Evolutionary conservation across 2,888 invertebrate genomes (phyloP).

Genomic region (Caenorhabditis sp.): DNA sequence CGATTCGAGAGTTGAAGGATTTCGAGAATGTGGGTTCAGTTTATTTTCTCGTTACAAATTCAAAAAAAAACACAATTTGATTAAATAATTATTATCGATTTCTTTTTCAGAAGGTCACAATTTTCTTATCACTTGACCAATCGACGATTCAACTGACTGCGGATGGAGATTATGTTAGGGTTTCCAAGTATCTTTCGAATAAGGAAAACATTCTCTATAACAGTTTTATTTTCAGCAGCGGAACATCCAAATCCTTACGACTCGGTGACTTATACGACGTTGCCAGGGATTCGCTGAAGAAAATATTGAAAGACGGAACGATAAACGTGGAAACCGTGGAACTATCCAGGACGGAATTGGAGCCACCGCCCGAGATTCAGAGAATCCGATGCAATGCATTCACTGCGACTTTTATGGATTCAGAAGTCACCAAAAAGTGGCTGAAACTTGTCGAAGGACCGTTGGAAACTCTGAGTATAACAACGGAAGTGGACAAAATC

Average conservation of each 20-base stretch:
- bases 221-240: too few relatives aligned
- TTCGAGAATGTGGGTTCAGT: too few relatives aligned
- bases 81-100: not conserved
- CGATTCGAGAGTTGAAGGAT: too few relatives aligned
- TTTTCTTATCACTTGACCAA: not conserved
- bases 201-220: not conserved
- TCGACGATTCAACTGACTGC: not conserved
- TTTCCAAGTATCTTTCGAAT: not conserved
- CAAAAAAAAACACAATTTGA: too few relatives aligned
- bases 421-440: not conserved
- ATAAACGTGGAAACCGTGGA: not conserved
- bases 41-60: too few relatives aligned
- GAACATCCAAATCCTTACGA: too few relatives aligned
- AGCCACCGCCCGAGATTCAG: not conserved
- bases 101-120: not conserved
- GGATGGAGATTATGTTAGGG: not conserved
- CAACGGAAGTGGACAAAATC: not conserved
- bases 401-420: not conserved
- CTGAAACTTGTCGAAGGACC: not conserved
- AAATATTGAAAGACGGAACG: not conserved
- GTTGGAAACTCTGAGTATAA: not conserved
- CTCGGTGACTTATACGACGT: not conserved
- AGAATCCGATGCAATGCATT: not conserved
- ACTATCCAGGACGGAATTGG: not conserved
- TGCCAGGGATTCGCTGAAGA: not conserved